Percentiles rank a stretch among this genome's conserved stretches.
Evolutionary conservation across 1,140 invertebrate genomes (phyloP).

Genomic region (Drosophila tropicalis): DNA sequence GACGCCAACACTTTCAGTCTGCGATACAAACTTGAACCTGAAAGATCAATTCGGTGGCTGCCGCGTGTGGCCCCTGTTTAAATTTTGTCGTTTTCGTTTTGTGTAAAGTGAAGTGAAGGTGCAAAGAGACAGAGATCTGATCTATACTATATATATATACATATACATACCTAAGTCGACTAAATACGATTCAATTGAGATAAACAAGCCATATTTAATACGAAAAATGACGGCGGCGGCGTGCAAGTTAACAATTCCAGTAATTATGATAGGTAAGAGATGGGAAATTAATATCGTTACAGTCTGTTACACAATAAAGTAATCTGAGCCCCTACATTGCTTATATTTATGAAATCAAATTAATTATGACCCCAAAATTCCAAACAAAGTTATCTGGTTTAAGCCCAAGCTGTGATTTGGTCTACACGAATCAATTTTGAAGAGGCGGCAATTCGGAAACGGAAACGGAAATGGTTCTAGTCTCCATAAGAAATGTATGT

Average conservation of each 20-base stretch:
- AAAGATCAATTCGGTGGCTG: constrained; percentile 65
- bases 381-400: too few species aligned
- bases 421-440: too few species aligned
- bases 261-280: constrained; percentile 57
- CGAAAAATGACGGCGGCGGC: neutral
- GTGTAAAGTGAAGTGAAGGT: constrained; percentile 4
- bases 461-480: too few species aligned
- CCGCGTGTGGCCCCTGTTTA: constrained; percentile 15
- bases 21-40: constrained; percentile 66
- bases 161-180: neutral
- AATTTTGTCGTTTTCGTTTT: neutral
- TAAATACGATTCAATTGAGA: constrained; percentile 1
- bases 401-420: too few species aligned
- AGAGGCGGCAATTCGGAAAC: too few species aligned
- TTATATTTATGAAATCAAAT: too few species aligned
- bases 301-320: neutral
- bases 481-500: neutral
- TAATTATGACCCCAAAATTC: too few species aligned
- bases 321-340: neutral
- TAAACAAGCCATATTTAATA: neutral
- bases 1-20: constrained; percentile 61
- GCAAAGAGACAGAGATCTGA: neutral
- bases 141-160: neutral
- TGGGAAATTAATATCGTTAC: neutral
- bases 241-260: constrained; percentile 46